Evolutionary conservation across 2,113 vertebrate species (phyloP).

Genomic region (Sorex araneus): DNA sequence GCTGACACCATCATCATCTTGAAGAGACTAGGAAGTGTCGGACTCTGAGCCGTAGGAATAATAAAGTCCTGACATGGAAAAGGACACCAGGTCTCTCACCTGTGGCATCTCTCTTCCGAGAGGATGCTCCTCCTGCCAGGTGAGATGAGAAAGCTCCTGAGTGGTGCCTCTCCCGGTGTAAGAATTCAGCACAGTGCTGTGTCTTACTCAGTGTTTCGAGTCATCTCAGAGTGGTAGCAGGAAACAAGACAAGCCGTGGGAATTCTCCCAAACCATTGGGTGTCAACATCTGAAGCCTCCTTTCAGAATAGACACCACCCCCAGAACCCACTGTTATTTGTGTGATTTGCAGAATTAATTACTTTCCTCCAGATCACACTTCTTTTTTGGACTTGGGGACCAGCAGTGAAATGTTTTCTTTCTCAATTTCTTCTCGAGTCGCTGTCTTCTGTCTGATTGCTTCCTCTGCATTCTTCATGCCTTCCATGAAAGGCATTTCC

Average conservation of each 20-base stretch:
- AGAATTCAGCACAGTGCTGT: not conserved
- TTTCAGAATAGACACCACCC: constrained; percentile 54
- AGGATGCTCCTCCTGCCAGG: not conserved
- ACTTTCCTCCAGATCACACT: constrained; percentile 31
- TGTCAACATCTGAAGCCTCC: constrained; percentile 13
- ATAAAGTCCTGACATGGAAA: not conserved
- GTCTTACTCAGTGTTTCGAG: not conserved
- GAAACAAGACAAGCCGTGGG: constrained; percentile 22
- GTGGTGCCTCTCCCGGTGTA: not conserved
- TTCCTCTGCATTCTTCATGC: not conserved
- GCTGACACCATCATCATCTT: too few species aligned
- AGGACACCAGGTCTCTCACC: too few species aligned
- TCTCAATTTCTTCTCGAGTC: not conserved
- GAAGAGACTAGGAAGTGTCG: not conserved
- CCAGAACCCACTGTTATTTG: not conserved
- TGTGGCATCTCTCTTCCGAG: too few species aligned
- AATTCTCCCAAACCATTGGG: constrained; percentile 25
- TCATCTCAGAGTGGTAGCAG: not conserved
- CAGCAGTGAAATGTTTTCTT: not conserved
- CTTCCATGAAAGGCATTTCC: not conserved
- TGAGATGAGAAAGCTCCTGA: too few species aligned
- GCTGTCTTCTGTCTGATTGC: not conserved
- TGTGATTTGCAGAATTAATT: constrained; percentile 45
- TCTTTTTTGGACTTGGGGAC: constrained; percentile 22
- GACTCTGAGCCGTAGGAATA: not conserved